Base-by-base conservation (phyloP, 1,140 invertebrate species). In the Forficula auricularia region DNA sequence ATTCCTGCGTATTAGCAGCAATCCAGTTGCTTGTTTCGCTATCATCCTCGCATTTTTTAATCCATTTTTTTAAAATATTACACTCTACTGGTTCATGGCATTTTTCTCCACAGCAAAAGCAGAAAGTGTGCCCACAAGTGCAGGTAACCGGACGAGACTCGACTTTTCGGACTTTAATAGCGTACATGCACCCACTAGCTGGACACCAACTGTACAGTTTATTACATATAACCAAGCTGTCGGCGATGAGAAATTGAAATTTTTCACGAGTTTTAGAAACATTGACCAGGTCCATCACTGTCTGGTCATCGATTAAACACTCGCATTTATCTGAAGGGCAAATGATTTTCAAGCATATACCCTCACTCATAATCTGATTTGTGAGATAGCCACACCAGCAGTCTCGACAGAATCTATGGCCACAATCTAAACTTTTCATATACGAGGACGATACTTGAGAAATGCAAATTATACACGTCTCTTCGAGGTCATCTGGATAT, bases 1-100 rank as follows among this genome's bases (percentile, higher is more conserved):
- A 82, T 58, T 82, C 78, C 61, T 84, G 83, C 8, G 80, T 84
- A 58, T 83, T 82, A 2, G 77, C 80, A 42, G 75, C 73, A 54
- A 27, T 27, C 22, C 22, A 27, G 22, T 27, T 27, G 22, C 22
- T 27, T 27, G 22, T 27, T 27, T 27, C 22, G 22, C 22, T 27
- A 27, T 27, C 22, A 27, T 27, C 22, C 10, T 27, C 22, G 22
- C 22, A 27, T 27, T 27, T 27, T 27, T 27, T 27, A 27, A 27
- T 27, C 22, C 22, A 27, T 27, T 27, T 27, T 27, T 27, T 27
- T 27, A 27, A 27, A 27, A 27, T 27, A 27, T 27, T 27, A 27
- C 22, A 27, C 22, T 27, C 22, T 27, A 27, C 22, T 27, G 22
- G 22, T 27, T 27, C 22, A 27, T 27, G 22, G 22, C 22, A 27